phyloP scores from a whole-genome alignment of 2,797 vertebrate genomes.

The Merluccius polli region DNA sequence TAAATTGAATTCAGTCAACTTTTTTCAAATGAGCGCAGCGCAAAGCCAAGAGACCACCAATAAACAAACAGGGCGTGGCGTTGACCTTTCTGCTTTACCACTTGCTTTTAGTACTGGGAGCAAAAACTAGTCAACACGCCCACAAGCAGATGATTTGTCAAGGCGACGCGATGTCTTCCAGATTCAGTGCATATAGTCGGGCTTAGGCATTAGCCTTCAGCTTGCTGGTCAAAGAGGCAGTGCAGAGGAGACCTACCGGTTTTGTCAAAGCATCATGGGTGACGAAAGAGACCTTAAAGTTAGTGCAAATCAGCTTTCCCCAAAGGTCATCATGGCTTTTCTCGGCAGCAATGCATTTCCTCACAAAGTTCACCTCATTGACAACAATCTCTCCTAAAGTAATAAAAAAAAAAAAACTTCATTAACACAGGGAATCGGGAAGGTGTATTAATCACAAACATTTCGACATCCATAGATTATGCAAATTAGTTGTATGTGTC shows the following conservation, averaged over 20 bases:
- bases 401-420: not conserved
- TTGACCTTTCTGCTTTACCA: too few relatives aligned
- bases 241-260: slow-evolving; percentile 72
- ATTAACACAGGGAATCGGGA: not conserved
- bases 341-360: slow-evolving; percentile 90
- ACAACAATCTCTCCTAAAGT: slow-evolving; percentile 92
- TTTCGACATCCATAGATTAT: not conserved
- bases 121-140: too few relatives aligned
- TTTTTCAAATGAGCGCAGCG: too few relatives aligned
- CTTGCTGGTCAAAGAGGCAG: too few relatives aligned
- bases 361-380: slow-evolving; percentile 95
- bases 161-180: too few relatives aligned
- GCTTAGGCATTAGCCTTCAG: too few relatives aligned
- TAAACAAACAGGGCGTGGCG: too few relatives aligned
- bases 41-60: too few relatives aligned
- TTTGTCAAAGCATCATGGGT: slow-evolving; percentile 83
- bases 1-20: too few relatives aligned
- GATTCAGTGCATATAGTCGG: too few relatives aligned
- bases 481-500: not conserved
- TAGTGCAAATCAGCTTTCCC: slow-evolving; percentile 96
- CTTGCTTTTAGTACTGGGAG: too few relatives aligned
- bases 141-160: too few relatives aligned
- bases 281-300: slow-evolving; percentile 98
- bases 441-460: not conserved
- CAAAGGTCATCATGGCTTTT: slow-evolving; percentile 90